Base-by-base conservation (phyloP, 1,140 invertebrate genomes). In the Lepidostoma basale region DNA sequence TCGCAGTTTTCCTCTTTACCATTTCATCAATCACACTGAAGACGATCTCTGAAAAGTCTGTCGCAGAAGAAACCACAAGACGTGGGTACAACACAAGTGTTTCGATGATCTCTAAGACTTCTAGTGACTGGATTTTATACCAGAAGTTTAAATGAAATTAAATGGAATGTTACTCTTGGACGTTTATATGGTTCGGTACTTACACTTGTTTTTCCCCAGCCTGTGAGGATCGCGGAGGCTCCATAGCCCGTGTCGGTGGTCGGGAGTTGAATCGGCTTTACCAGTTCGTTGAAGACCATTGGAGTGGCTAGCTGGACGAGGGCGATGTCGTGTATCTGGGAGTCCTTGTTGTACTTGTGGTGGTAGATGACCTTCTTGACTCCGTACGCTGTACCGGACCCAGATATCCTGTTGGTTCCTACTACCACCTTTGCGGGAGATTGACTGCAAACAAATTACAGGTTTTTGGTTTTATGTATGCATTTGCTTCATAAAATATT, bases 251-350 rank as follows among this genome's bases (percentile, higher is more conserved):
- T 65, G 69, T 78, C 77, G 40, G 77, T 69, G 0, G 26, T 74
- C 0, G 79, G 77, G 9, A 83, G 62, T 22, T 22, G 44, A 20
- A 86, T 75, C 0, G 78, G 74, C 68, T 84, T 73, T 0, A 86
- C 79, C 60, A 78, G 79, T 9, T 85, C 81, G 9, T 75, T 76
- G 9, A 74, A 74, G 2, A 77, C 69, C 1, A 89, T 78, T 12
- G 84, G 82, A 6, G 84, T 76, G 1, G 80, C 74, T 0, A 89
- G 68, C 28, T 79, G 81, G 10, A 92, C 69, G 0, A 92, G 71
- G 10, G 89, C 89, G 12, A 92, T 76, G 67, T 92, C 89, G 72
- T 89, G 87, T 4, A 84, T 77, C 3, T 87, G 74, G 59, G 83
- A 88, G 0, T 71, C 56, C 0, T 78, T 62, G 47, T 84, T 83